phyloP scores from a whole-genome alignment of 2,888 invertebrate genomes.

The Pseudococcus jackbeardsleyi region DNA sequence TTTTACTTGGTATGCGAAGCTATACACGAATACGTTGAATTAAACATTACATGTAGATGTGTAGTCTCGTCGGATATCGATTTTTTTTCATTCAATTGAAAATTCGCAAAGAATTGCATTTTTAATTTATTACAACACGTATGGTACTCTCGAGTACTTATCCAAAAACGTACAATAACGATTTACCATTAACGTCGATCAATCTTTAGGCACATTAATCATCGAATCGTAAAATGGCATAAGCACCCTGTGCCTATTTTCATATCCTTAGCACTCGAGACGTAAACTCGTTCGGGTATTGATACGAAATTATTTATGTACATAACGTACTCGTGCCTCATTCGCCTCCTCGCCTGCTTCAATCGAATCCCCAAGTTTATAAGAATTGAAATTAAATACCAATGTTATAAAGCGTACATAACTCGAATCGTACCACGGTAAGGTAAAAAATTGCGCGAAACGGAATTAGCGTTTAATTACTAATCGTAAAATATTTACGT shows the following conservation, averaged over 20 bases:
- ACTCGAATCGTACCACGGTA: background rate
- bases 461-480: conserved; percentile 7
- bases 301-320: background rate
- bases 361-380: background rate
- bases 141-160: background rate
- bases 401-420: background rate
- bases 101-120: background rate
- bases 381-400: background rate
- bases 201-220: background rate
- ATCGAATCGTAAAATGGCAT: background rate
- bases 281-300: background rate
- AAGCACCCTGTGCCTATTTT: background rate
- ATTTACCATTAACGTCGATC: background rate
- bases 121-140: background rate
- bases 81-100: background rate
- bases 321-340: background rate
- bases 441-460: background rate
- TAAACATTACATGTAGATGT: background rate
- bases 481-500: conserved; percentile 22
- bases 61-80: background rate
- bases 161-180: background rate
- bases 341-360: background rate
- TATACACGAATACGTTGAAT: background rate
- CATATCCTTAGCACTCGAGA: background rate
- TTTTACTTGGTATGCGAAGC: background rate